A percentile compares a stretch with the other conserved stretches of the same genome.
phyloP scores from a whole-genome alignment of 2,888 invertebrate genomes.

The Tinea semifulvella region DNA sequence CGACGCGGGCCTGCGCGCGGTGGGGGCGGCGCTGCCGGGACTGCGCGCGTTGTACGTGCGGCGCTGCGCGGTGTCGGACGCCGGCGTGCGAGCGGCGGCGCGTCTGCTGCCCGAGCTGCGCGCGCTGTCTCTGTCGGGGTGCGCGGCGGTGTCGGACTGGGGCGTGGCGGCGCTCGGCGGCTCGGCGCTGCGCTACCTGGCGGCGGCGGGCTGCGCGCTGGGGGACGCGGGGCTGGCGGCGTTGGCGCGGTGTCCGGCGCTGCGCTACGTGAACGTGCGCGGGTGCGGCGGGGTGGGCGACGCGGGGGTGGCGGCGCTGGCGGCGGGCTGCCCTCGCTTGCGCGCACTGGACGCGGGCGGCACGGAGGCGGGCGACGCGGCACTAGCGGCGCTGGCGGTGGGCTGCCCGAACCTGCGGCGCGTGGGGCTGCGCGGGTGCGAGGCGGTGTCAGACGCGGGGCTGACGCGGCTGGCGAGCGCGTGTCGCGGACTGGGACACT shows the following conservation, averaged over 20 bases:
- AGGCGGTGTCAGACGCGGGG: slow-evolving; percentile 89
- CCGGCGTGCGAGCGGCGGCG: slow-evolving; percentile 87
- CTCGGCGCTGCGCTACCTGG: slow-evolving; percentile 90
- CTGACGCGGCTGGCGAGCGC: slow-evolving; percentile 20
- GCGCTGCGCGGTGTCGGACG: slow-evolving; percentile 79
- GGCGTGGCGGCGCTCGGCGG: slow-evolving; percentile 88
- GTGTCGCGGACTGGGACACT: slow-evolving; percentile 32
- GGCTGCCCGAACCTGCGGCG: slow-evolving; percentile 92
- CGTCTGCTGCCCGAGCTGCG: slow-evolving; percentile 90
- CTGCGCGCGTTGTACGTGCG: slow-evolving; percentile 88
- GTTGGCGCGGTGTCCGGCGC: slow-evolving; percentile 90
- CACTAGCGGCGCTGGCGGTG: slow-evolving; percentile 84
- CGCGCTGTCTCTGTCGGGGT: slow-evolving; percentile 95
- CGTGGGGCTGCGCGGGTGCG: slow-evolving; percentile 89
- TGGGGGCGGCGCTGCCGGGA: slow-evolving; percentile 92
- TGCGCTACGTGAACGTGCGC: slow-evolving; percentile 88
- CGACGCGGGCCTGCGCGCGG: slow-evolving; percentile 88
- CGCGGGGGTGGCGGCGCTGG: slow-evolving; percentile 81
- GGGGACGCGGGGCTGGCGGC: slow-evolving; percentile 91
- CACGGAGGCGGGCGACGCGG: slow-evolving; percentile 92
- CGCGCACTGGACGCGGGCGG: slow-evolving; percentile 36
- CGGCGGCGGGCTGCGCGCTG: slow-evolving; percentile 85
- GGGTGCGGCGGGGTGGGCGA: slow-evolving; percentile 96
- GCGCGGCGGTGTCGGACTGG: slow-evolving; percentile 88
- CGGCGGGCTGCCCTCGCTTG: slow-evolving; percentile 1